Evolutionary conservation across 2,888 invertebrate species (phyloP).

Genomic region (Lamellibrachia satsuma): DNA sequence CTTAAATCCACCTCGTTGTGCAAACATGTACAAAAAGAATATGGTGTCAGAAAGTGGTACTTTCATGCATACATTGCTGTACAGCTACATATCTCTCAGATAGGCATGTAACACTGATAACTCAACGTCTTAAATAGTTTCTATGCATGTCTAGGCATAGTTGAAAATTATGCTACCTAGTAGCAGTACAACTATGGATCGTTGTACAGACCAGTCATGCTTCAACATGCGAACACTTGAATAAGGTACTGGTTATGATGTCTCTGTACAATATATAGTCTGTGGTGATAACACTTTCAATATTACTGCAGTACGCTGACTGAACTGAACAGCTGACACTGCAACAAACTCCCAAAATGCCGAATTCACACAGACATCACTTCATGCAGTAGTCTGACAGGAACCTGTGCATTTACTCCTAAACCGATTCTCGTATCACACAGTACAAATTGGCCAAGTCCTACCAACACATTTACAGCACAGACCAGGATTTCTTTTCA

Average conservation of each 20-base stretch:
- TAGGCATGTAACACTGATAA: neutral
- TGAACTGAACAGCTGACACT: neutral
- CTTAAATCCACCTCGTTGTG: neutral
- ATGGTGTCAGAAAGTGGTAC: neutral
- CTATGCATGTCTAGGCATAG: neutral
- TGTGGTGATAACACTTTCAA: neutral
- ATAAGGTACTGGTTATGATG: neutral
- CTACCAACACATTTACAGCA: neutral
- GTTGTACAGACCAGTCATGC: neutral
- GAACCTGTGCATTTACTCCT: neutral
- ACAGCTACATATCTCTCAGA: neutral
- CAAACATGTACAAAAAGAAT: neutral
- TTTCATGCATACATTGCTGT: neutral
- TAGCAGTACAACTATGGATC: neutral
- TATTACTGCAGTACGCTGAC: neutral
- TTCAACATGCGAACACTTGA: neutral
- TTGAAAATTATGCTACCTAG: neutral
- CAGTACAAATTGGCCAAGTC: neutral
- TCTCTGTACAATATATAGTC: neutral
- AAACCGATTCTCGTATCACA: neutral
- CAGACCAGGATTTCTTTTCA: neutral
- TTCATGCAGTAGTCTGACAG: neutral
- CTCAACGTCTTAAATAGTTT: neutral
- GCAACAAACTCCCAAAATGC: neutral
- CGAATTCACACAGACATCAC: neutral